Conservation (phyloP, 1,140 invertebrate species). For the Platyura marginata region DNA sequence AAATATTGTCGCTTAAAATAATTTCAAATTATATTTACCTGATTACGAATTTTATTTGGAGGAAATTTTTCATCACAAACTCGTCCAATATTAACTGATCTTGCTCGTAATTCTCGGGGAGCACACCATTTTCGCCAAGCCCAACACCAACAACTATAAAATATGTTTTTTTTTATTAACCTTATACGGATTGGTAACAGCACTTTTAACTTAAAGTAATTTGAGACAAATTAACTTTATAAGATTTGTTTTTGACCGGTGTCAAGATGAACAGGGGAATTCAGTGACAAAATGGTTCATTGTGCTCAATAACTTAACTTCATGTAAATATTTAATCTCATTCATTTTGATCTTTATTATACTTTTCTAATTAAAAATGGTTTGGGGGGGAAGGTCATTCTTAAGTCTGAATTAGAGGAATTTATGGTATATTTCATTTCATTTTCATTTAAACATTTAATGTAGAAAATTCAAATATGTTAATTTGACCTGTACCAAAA, state of each 20-base stretch:
- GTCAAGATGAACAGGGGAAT: background rate
- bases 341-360: too few species aligned
- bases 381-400: too few species aligned
- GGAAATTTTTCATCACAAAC: conserved; percentile 61
- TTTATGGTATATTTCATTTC: too few species aligned
- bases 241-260: background rate
- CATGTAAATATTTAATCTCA: too few species aligned
- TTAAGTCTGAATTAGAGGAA: too few species aligned
- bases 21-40: conserved; percentile 27
- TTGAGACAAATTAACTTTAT: background rate
- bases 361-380: too few species aligned
- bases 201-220: background rate
- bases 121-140: conserved; percentile 48
- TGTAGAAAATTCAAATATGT: too few species aligned
- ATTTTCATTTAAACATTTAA: too few species aligned
- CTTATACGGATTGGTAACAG: background rate
- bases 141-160: conserved; percentile 40
- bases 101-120: conserved; percentile 39
- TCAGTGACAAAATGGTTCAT: background rate
- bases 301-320: background rate
- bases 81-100: conserved; percentile 45
- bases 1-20: too few species aligned
- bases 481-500: too few species aligned
- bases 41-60: conserved; percentile 92
- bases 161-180: too few species aligned